Base-by-base conservation (phyloP, 2,797 vertebrate species). In the Cirrhinus mrigala region DNA sequence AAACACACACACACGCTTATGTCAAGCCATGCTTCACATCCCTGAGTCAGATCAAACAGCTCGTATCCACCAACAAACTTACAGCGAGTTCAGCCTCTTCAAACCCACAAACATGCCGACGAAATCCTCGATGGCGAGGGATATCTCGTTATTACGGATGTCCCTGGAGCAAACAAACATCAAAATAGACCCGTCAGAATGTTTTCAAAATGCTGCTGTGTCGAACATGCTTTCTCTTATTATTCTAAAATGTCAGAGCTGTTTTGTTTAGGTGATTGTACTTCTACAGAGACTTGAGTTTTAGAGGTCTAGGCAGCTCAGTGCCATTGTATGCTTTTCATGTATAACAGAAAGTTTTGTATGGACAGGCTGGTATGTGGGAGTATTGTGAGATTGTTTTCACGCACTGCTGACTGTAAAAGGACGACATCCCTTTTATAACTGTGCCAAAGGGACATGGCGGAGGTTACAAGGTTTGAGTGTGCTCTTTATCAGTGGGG, bases 91-190 rank as follows among this genome's bases (percentile, higher is more conserved):
- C 89, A 99, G 95, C 91, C 95, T 97, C 91, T 95, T 93, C 91
- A 99, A 97, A 88, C 97, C 97, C 83, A 95, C 92, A 94, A 99
- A 99, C 12, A 96, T 94, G 91, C 98, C 96, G 81, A 96, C 95
- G 76, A 96, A 95, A 93, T 99, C 98, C 93, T 99, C 98, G 89
- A 99, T 98, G 88, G 98, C 98, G 96, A 98, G 99, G 18, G 97
- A 98, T 92, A 99, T 97, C 92, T 97, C 97, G 88, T 99, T 99
- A 92, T 97, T 98, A 90, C 96, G 92, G 89, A 99, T 94, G 90
- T 99, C 97, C 90, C 98, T 99, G 94, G 93, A 89, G 88, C 66
- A 9, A 87, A 89, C 85, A 86, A 24, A 81, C 14, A 56, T 3
- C 46, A 83, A 40, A 86, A 52, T 9, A 79, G 6, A 82, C 24